Base-by-base conservation (phyloP, 2,888 invertebrate species). In the Drosophila kambysellisi region DNA sequence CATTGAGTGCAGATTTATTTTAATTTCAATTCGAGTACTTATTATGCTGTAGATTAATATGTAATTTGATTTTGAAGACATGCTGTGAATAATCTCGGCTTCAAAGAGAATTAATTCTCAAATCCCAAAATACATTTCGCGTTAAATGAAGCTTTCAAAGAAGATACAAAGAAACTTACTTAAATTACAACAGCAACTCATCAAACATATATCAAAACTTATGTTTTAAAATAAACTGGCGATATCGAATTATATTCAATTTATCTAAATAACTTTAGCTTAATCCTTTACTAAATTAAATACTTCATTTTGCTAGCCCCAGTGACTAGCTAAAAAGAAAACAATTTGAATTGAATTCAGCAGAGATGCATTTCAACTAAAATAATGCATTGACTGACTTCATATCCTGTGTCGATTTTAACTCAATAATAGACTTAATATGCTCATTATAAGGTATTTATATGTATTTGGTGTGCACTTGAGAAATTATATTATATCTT, bases 11-110 rank as follows among this genome's bases (percentile, higher is more conserved):
- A 80, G 52, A 58, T 71, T 63, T 54, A 66, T 54, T 50, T 50
- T 50, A 50, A 48, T 54, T 52, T 50, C 57, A 33, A 59, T 56
- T 50, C 39, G 41, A 54, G 3, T 53, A 53, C 30, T 64, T 58
- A 51, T 51, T 43, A 25, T 39, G 25, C 51, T 56, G 30, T 53
- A 33, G 46, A 50, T 53, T 76, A 12, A 43, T 46, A 56, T 66
- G 46, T 65, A 77, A 79, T 78, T 78, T 74, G 69, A 77, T 65
- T 77, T 79, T 50, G 43, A 64, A 67, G 60, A 65, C 64, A 68
- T 68, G 62, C 67, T 62, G 46, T 65, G 52, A 71, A 62, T 63
- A 63, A 52, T 20, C 39, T 62, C 69, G 63, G 76, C 78, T 52
- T 69, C 53, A 62, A 69, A 66, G 78, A 72, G 72, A 76, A 76